Conservation (phyloP, 2,888 invertebrate genomes). For the Synergus itoensis region DNA sequence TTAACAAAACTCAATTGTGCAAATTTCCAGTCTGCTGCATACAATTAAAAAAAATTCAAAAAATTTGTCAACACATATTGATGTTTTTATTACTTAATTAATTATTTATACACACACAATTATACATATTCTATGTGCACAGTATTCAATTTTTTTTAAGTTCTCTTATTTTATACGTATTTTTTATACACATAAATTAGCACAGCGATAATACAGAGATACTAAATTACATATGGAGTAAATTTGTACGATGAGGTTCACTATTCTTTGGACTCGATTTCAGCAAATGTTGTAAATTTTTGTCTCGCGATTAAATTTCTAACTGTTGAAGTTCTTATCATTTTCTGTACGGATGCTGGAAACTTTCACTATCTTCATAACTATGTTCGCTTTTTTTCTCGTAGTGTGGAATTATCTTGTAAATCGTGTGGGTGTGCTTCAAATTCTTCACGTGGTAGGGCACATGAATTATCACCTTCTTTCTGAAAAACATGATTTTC, state of each 20-base stretch:
- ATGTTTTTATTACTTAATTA: no score
- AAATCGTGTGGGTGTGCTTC: constrained; percentile 86
- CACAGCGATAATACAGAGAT: background rate
- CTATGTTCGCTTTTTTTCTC: constrained; percentile 67
- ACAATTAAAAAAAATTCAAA: background rate
- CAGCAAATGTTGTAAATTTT: constrained; percentile 1
- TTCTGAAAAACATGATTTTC: constrained; percentile 73
- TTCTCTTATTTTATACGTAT: background rate
- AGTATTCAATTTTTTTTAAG: background rate
- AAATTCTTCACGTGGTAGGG: constrained; percentile 85
- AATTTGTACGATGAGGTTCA: constrained; percentile 25
- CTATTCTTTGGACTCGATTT: constrained; percentile 31
- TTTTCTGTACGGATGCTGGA: background rate
- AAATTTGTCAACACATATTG: no score
- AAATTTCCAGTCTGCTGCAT: background rate
- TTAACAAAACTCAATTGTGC: background rate
- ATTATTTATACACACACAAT: background rate
- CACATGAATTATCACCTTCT: constrained; percentile 84
- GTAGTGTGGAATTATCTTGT: constrained; percentile 83
- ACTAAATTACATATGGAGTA: background rate
- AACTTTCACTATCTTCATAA: background rate
- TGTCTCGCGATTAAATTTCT: background rate
- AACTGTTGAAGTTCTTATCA: background rate
- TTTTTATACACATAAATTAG: background rate
- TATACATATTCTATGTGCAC: background rate